phyloP scores from a whole-genome alignment of 2,888 invertebrate genomes.

The Hipparchia semele region DNA sequence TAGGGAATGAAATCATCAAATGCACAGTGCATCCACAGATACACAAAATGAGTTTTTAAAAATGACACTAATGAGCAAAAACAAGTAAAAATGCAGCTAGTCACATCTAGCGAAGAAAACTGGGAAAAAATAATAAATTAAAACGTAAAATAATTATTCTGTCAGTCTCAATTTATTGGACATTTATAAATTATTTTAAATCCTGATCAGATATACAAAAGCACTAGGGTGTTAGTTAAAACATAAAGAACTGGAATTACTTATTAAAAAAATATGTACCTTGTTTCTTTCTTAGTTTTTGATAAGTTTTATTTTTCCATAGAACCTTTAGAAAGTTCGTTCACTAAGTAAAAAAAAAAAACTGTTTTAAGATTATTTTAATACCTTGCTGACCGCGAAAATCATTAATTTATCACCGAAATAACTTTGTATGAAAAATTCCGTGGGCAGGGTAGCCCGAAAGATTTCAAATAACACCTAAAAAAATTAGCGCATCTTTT shows the following conservation, averaged over 20 bases:
- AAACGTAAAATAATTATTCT: not conserved
- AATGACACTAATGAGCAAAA: not conserved
- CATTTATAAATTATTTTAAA: not conserved
- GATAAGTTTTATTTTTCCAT: too few species aligned
- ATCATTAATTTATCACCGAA: too few species aligned
- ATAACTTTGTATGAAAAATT: too few species aligned
- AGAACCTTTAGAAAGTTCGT: too few species aligned
- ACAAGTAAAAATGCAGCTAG: not conserved
- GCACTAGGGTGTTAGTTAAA: too few species aligned
- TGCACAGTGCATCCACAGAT: not conserved
- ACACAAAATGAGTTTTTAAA: not conserved
- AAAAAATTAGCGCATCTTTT: too few species aligned
- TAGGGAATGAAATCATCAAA: not conserved
- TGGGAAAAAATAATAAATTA: slow-evolving; percentile 1
- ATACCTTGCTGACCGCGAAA: too few species aligned
- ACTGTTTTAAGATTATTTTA: too few species aligned
- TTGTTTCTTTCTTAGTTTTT: too few species aligned
- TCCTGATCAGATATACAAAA: not conserved
- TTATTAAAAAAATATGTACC: too few species aligned
- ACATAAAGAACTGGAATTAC: not conserved
- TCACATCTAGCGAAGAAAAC: not conserved
- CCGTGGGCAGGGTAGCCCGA: not conserved
- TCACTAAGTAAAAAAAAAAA: too few species aligned
- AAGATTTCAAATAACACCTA: not conserved
- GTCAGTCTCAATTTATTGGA: slow-evolving; percentile 10